phyloP scores from a whole-genome alignment of 2,113 vertebrate species.

The Pterocles burchelli region DNA sequence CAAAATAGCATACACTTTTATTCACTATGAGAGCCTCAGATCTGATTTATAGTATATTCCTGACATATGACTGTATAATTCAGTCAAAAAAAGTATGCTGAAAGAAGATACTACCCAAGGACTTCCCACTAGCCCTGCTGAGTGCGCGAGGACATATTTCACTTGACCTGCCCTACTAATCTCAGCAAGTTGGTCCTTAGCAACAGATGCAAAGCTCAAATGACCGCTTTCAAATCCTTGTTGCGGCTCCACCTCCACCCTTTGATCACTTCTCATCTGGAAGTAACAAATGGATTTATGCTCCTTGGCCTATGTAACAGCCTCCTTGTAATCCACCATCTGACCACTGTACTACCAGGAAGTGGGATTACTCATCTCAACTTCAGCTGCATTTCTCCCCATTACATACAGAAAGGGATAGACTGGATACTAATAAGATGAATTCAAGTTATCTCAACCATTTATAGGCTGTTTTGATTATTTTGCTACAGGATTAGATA shows the following conservation, averaged over 20 bases:
- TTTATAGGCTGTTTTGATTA: background rate
- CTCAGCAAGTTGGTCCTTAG: background rate
- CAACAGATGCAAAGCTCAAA: slow-evolving; percentile 46
- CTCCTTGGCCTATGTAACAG: background rate
- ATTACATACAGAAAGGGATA: background rate
- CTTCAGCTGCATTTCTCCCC: background rate
- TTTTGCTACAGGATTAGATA: background rate
- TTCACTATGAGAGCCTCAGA: background rate
- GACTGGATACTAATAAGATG: background rate
- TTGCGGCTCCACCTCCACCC: background rate
- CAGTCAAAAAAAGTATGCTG: slow-evolving; percentile 2
- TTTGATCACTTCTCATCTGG: background rate
- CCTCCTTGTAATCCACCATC: background rate
- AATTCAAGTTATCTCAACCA: background rate
- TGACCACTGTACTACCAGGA: background rate
- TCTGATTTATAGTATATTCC: slow-evolving; percentile 6
- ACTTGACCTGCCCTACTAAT: slow-evolving; percentile 31
- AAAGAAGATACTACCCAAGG: background rate
- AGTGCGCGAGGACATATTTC: background rate
- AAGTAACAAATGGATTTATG: background rate
- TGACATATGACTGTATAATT: background rate
- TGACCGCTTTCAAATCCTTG: background rate
- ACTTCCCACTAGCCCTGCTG: background rate
- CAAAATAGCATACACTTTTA: background rate
- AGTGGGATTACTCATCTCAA: background rate